Base-by-base conservation (phyloP, 2,113 vertebrate species). In the Cricetomys ansorgei region DNA sequence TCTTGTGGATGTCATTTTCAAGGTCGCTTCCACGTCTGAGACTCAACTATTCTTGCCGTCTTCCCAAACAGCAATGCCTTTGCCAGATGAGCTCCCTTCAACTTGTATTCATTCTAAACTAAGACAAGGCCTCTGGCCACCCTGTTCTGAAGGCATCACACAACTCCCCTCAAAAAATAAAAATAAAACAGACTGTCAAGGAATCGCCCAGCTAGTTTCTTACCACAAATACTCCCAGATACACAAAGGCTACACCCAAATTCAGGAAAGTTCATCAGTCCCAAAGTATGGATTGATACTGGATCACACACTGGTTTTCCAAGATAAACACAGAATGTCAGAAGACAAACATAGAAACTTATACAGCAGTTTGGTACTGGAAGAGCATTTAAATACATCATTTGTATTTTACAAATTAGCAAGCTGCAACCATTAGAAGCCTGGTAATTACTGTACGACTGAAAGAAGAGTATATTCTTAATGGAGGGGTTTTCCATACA, bases 11-110 rank as follows among this genome's bases (percentile, higher is more conserved):
- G 12, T 9, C 37, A 80, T 53, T 77, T 77, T 73, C n/a, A 89
- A 81, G 96, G 91, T 92, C 34, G 45, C 17, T 96, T 95, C 94
- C 83, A 87, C 65, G 77, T 93, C 59, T 92, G 25, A 75, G 48
- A 88, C 15, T 57, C 27, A 45, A 17, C 31, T 62, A 40, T 34
- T 53, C 8, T 77, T 76, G 85, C 92, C 85, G 86, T 67, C 57
- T 55, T 50, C 45, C 48, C 77, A 91, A 67, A 95, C 17, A 93
- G 7, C 79, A 65, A 3, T 10, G 2, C 40, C 34, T 7, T 45
- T 69, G 12, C 65, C 43, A 73, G n/a, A 19, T 19, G 23, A 94
- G 64, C 25, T 55, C 15, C 31, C 76, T 91, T 67, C 48, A 43
- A 76, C 57, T 31, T 64, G 43, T 8, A 57, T 37, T 55, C 81